Base-by-base conservation (phyloP, 2,888 invertebrate genomes). In the Pollenia amentaria region DNA sequence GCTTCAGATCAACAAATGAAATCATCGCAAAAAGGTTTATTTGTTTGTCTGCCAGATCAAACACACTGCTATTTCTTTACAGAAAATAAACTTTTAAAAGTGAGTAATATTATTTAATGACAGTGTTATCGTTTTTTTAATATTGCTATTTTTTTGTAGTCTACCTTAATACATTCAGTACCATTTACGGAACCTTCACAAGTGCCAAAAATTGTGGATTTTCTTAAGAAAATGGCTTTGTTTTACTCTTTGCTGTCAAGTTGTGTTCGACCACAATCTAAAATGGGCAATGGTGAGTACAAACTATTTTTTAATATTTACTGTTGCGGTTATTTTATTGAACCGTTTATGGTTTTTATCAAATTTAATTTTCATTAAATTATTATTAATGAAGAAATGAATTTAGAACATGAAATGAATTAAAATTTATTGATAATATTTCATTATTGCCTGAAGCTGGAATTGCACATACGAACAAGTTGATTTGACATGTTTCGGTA, bases 111-210 rank as follows among this genome's bases (percentile, higher is more conserved):
- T 53, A 53, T 2, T 6, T 55, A 11, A 11, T 55, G 21, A 55
- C 29, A 21, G 18, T 11, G 11, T 11, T 42, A 4, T 42, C 48
- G 2, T 1, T 55, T 29, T 65, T 16, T 6, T 18, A 38, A 67
- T 44, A 51, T 46, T 46, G 12, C 46, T 3, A 11, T 21, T 84
- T 1, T 55, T 83, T 89, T 89, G 0, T 42, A 92, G 91, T 93
- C 93, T 12, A 91, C 92, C 0, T 78, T 92, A 44, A 89, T 93
- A 46, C 91, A 95, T 70, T 96, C 96, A 87, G 96, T 99, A 81
- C 98, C 98, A 0, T 99, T 99, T 94, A 98, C 97, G 0, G 98
- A 98, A 94, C 98, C 99, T 1, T 96, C 97, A 9, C 98, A 98
- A 93, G 98, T 98, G 84, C 96, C 98, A 67, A 96, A 96, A 91